Evolutionary conservation across 2,797 vertebrate genomes (phyloP).

Genomic region (Ceryle rudis): DNA sequence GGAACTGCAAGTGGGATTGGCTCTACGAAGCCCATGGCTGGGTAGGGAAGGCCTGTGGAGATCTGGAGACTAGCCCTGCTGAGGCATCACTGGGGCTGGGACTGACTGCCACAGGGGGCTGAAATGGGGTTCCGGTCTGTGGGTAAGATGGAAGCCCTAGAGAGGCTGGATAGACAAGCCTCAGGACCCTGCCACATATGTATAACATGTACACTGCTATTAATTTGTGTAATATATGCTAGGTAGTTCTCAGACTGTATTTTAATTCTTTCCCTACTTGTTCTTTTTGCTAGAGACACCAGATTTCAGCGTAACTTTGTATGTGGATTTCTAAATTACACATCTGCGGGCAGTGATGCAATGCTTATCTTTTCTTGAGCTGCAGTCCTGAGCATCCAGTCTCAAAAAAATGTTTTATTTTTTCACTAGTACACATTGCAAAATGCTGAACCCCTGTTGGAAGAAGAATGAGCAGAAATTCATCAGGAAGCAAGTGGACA

Average conservation of each 20-base stretch:
- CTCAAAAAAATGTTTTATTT: background rate
- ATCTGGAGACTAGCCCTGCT: background rate
- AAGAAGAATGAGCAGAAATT: background rate
- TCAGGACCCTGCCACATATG: background rate
- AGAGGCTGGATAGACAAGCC: background rate
- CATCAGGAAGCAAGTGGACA: background rate
- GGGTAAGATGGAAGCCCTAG: too few species aligned
- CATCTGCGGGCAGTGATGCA: fast-evolving
- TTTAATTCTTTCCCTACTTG: background rate
- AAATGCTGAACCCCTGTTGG: background rate
- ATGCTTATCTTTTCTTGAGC: background rate
- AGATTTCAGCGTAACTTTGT: background rate
- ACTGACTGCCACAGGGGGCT: fast-evolving
- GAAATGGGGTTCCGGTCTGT: background rate
- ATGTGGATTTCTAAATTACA: background rate
- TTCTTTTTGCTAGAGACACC: background rate
- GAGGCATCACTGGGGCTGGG: fast-evolving
- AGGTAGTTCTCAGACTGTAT: background rate
- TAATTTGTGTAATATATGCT: background rate
- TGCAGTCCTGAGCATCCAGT: background rate
- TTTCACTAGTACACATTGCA: background rate
- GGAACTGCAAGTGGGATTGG: fast-evolving
- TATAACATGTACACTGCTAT: background rate
- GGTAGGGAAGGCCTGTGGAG: background rate
- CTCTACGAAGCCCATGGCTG: fast-evolving